Base-by-base conservation (phyloP, 92 coral and sea anemone species). In the Siderastrea siderea region DNA sequence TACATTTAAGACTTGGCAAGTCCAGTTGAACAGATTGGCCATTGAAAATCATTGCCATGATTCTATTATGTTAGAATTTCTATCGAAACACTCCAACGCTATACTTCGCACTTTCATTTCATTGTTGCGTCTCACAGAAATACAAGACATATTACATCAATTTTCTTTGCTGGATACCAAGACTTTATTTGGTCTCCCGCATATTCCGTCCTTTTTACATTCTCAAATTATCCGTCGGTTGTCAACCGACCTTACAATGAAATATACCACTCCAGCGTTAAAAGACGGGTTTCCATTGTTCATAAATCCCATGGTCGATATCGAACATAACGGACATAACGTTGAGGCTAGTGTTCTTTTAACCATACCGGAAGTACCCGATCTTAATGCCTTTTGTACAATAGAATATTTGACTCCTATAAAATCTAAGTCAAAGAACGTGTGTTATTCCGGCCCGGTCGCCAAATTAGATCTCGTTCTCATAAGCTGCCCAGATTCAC, bases 261-360 rank as follows among this genome's bases (percentile, higher is more conserved):
- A 26, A 7, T 61, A 75, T 19, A 87, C 94, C 3, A 16, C 82
- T 13, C 55, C 75, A 61, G 92, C 89, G 0, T 61, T 89, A 38
- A 57, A 76, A 43, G 79, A 89, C 47, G 92, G 92, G 55, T 83
- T 89, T 46, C 79, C 92, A 26, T 65, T 89, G 17, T 69, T 89
- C 19, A 68, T 84, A 6, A 84, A 66, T 19, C 89, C 92, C 3
- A 81, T 81, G 86, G 50, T 68, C 11, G 86, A 90, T 51, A 45
- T 78, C 49, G 82, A 90, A 78, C 89, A 78, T 65, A 15, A 78
- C 5, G 50, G 77, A 6, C 5, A 48, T 8, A 7, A 68, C 46
- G 60, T 89, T 6, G 76, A 70, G 7, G 68, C 68, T 11, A 84
- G 68, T 19, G 80, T 90, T 43, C 81, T 90, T 3, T 53, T 79